Conservation (phyloP, 30 jellyfish, hydroid and myxozoan species). For the Hydractinia echinata region DNA sequence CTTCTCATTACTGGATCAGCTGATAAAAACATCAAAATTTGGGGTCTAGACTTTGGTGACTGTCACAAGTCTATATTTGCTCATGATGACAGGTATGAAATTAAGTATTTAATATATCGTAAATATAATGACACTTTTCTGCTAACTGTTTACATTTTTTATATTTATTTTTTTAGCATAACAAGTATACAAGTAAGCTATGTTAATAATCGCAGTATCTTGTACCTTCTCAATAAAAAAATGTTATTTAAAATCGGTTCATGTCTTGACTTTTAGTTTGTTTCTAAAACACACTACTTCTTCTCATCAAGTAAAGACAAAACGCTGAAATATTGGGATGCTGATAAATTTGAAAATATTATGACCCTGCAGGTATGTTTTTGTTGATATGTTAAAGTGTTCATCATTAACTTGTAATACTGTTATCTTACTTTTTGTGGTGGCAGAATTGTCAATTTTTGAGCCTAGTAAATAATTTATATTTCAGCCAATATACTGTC, state of each 20-base stretch:
- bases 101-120: no score
- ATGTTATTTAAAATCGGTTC: not conserved
- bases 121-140: not conserved
- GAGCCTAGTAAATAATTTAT: no score
- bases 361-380: constrained; percentile 75
- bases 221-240: not conserved
- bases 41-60: constrained; percentile 99
- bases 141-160: not conserved
- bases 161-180: constrained; percentile 5
- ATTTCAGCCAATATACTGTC: no score
- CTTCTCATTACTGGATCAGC: constrained; percentile 92
- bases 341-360: constrained; percentile 85
- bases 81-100: constrained; percentile 85
- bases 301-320: constrained; percentile 93
- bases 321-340: constrained; percentile 96
- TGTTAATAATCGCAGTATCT: not conserved
- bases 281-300: constrained; percentile 95
- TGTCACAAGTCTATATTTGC: constrained; percentile 97
- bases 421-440: no score
- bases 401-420: no score
- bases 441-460: no score
- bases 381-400: not conserved
- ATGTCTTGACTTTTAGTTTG: constrained; percentile 52
- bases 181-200: constrained; percentile 7
- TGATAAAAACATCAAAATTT: constrained; percentile 82